phyloP scores from a whole-genome alignment of 2,113 vertebrate species.

The Crocuta crocuta region DNA sequence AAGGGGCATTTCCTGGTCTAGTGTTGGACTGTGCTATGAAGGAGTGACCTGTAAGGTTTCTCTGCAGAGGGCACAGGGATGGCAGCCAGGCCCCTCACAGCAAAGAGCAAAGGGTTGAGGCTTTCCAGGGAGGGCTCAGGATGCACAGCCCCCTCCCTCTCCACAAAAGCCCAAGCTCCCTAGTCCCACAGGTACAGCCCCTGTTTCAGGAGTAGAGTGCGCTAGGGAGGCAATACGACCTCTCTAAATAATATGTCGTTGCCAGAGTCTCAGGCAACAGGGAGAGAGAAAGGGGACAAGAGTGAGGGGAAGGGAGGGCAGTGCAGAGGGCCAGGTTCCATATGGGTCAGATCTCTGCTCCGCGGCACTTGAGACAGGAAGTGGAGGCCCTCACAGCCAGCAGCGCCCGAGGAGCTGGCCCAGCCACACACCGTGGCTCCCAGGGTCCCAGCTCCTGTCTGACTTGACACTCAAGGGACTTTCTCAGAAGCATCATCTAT shows the following conservation, averaged over 20 bases:
- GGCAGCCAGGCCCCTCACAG: background rate
- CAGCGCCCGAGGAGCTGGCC: background rate
- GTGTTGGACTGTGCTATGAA: accelerated
- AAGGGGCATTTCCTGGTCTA: background rate
- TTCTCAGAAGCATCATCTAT: constrained; percentile 70
- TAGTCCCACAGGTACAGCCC: background rate
- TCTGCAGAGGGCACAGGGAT: background rate
- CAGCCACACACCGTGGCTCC: accelerated
- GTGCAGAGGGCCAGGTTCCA: accelerated
- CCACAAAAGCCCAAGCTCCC: background rate
- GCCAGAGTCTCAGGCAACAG: background rate
- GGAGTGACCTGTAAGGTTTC: background rate
- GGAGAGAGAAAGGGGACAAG: background rate
- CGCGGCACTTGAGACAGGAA: background rate
- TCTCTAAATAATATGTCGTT: background rate
- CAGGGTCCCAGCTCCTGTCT: background rate
- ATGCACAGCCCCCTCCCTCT: too few species aligned
- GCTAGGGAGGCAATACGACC: background rate
- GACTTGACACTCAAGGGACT: background rate
- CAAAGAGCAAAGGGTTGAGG: background rate
- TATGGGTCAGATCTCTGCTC: background rate
- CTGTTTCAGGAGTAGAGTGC: background rate
- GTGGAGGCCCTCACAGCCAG: background rate
- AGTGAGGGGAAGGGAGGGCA: background rate
- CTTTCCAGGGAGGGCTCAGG: background rate